Base-by-base conservation (phyloP, 2,888 invertebrate genomes). In the Dynastes grantii region DNA sequence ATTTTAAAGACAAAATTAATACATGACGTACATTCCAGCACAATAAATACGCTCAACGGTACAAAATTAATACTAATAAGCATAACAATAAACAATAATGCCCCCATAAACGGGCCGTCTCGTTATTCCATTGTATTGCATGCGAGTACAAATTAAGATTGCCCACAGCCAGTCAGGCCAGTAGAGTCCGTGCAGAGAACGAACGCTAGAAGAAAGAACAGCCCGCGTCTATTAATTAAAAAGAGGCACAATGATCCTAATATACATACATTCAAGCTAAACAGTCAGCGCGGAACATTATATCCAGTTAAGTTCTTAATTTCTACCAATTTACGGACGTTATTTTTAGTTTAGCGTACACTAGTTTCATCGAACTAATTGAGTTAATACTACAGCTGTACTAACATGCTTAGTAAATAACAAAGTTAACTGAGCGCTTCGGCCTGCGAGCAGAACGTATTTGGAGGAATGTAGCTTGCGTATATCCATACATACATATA, bases 201-300 rank as follows among this genome's bases (percentile, higher is more conserved):
- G 49, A 73, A 45, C 45, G 29, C 68, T 51, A 67, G 53, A 68
- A 68, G 68, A 68, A 68, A 68, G 68, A 68, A 27, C 68, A 68
- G 68, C 51, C 68, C 68, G 68, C 73, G 73, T 73, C 55, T 58
- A 79, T 81, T 81, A 81, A 81, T 81, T 82, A 82, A 82, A 81
- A 80, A 79, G 81, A 80, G 82, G 82, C 81, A 81, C 81, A 81
- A 82, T 81, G 81, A 81, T 81, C 81, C 81, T 73, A 73, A 73
- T 73, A 80, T 79, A 79, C 81, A 79, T 76, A 76, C 80, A 45
- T 45, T 45, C 45, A 79, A 81, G 81, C 81, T 82, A 82, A 81
- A 81, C 76, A 81, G 82, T 80, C 77, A 81, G 79, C 81, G 79
- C 77, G 77, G 58, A 79, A 77, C 79, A 76, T 75, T 78, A 68